Conservation (phyloP, 2,113 vertebrate genomes). For the Rostratula benghalensis region DNA sequence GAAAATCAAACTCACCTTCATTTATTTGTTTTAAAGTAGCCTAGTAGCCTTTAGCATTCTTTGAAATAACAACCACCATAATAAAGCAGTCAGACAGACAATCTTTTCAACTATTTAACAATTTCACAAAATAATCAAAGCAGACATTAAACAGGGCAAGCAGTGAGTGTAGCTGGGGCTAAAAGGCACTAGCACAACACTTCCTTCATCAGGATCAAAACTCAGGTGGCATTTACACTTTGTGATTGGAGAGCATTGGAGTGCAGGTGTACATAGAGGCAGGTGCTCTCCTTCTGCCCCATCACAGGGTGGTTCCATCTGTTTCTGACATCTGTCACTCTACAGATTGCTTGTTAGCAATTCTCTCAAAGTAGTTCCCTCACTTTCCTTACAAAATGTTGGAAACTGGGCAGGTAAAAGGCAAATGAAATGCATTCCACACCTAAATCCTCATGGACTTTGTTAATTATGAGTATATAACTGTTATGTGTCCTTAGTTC, state of each 20-base stretch:
- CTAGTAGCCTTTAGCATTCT: not conserved
- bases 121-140: not conserved
- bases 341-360: not conserved
- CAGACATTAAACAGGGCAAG: not conserved
- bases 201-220: not conserved
- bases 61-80: not conserved
- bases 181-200: not conserved
- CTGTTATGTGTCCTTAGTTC: not conserved
- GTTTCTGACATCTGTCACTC: not conserved
- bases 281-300: not conserved
- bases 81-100: not conserved
- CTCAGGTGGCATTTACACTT: fast-evolving
- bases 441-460: not conserved
- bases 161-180: not conserved
- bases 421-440: not conserved
- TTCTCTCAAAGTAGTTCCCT: not conserved
- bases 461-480: conserved; percentile 7
- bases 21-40: not conserved
- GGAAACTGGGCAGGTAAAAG: not conserved
- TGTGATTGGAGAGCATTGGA: not conserved
- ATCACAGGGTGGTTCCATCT: not conserved
- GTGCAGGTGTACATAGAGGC: not conserved
- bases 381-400: not conserved
- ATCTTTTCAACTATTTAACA: not conserved
- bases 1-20: not conserved